These are phyloP conservation scores for Neogale vison DNA, from an alignment of 2,113 vertebrate genomes.

Conservation along the genomic window DNA sequence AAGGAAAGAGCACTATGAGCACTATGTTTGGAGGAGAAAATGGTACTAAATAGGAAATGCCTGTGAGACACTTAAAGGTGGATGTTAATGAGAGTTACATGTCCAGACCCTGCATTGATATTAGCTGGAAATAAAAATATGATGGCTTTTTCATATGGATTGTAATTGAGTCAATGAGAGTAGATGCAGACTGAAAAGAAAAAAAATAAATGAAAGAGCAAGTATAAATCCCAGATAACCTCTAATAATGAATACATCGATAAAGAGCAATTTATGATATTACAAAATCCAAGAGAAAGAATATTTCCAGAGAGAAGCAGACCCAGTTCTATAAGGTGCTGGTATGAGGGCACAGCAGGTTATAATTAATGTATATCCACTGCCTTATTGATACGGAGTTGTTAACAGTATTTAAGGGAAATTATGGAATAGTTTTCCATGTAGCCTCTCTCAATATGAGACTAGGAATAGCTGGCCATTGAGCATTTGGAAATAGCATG, in stretches of 20 bases:
- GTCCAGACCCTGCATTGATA: background rate
- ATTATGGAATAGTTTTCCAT: background rate
- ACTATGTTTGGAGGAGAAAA: background rate
- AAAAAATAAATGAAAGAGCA: background rate
- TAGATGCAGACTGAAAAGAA: background rate
- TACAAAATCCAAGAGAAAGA: background rate
- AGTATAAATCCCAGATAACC: background rate
- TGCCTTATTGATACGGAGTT: background rate
- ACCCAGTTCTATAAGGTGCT: background rate
- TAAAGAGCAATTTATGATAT: background rate
- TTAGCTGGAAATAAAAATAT: background rate
- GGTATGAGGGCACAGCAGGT: background rate
- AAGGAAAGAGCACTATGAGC: background rate
- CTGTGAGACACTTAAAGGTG: background rate
- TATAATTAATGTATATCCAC: background rate
- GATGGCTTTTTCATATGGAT: background rate
- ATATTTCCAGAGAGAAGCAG: background rate
- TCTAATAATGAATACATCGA: background rate
- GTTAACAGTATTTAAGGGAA: background rate
- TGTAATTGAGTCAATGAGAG: background rate
- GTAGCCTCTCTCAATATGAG: background rate
- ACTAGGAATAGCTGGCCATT: background rate
- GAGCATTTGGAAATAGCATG: background rate
- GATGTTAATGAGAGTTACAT: background rate
- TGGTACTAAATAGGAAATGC: background rate